A percentile compares a stretch with the other conserved stretches of the same genome.
These are phyloP conservation scores for Tetraneura akinire DNA, from an alignment of 1,140 invertebrate genomes.

Conservation along the genomic window DNA sequence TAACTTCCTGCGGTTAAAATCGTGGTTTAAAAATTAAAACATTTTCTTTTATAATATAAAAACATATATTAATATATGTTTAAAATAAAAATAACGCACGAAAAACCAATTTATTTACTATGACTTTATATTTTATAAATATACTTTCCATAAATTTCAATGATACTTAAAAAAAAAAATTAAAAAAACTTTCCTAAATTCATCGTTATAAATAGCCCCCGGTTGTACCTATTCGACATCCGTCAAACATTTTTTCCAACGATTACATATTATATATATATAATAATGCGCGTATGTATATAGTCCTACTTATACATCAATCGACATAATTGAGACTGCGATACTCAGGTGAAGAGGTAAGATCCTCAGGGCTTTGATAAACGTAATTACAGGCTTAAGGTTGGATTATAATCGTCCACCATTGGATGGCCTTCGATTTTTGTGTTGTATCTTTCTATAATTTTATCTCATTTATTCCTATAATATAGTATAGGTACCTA, in stretches of 20 bases:
- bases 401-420: slow-evolving; percentile 36
- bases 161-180: background rate
- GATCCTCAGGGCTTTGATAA: slow-evolving; percentile 42
- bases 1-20: too few relatives aligned
- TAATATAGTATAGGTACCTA: too few relatives aligned
- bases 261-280: background rate
- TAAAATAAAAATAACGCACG: background rate
- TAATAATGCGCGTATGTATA: background rate
- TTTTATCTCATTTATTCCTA: slow-evolving; percentile 52
- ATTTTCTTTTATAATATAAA: background rate
- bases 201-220: background rate
- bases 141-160: background rate
- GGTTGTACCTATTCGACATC: slow-evolving; percentile 30
- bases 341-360: slow-evolving; percentile 27
- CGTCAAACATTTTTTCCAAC: slow-evolving; percentile 2
- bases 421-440: slow-evolving; percentile 48
- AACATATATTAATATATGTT: background rate
- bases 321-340: slow-evolving; percentile 28
- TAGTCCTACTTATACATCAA: slow-evolving; percentile 22
- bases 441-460: slow-evolving; percentile 44
- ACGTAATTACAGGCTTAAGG: slow-evolving; percentile 34
- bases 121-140: background rate
- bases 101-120: background rate
- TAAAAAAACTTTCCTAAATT: slow-evolving; percentile 15
- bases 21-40: background rate